Conservation (phyloP, 2,797 vertebrate genomes). For the Sebastes vulpes region DNA sequence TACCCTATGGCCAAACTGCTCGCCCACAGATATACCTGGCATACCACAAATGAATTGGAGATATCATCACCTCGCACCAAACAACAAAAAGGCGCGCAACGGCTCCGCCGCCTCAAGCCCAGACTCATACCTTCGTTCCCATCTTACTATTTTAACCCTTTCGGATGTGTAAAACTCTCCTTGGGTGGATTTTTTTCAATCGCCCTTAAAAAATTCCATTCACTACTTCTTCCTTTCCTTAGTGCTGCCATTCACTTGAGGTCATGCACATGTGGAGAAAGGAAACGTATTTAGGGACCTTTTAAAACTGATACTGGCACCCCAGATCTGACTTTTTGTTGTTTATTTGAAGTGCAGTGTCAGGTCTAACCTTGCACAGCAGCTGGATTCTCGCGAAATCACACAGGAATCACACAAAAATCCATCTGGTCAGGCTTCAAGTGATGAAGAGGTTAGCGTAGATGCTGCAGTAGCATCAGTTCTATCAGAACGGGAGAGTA, state of each 20-base stretch:
- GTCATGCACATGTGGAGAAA: background rate
- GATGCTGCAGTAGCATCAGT: background rate
- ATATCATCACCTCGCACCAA: constrained; percentile 43
- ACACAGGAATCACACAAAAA: background rate
- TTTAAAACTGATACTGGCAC: background rate
- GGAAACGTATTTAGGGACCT: background rate
- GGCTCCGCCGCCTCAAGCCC: constrained; percentile 40
- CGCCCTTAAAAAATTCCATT: background rate
- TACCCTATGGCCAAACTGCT: constrained; percentile 49
- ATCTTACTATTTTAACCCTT: constrained; percentile 10
- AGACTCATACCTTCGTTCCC: constrained; percentile 34
- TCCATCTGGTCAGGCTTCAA: background rate
- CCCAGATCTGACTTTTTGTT: background rate
- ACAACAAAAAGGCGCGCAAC: background rate
- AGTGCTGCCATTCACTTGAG: background rate
- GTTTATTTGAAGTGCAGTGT: background rate
- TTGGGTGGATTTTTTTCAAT: background rate
- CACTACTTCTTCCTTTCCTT: background rate
- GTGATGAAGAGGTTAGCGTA: background rate
- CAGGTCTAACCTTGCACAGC: too few species aligned
- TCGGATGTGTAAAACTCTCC: background rate
- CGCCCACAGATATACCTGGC: constrained; percentile 43
- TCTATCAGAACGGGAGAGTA: background rate
- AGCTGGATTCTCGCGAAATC: background rate
- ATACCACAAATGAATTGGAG: constrained; percentile 52